Base-by-base conservation (phyloP, 2,888 invertebrate genomes). In the Chydorus sphaericus region DNA sequence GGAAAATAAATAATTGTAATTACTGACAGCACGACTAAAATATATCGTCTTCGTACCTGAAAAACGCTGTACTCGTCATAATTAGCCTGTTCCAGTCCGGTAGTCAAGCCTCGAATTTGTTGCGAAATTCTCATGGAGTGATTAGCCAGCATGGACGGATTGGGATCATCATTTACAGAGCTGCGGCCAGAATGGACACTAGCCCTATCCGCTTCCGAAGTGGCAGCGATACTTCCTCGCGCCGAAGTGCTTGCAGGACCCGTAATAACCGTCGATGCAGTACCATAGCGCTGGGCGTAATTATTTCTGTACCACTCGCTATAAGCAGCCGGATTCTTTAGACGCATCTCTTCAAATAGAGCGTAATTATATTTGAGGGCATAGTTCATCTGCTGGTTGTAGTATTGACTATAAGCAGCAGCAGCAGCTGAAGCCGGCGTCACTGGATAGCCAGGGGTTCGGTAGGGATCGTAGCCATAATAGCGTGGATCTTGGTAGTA, bases 151-250 rank as follows among this genome's bases (percentile, higher is more conserved):
- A 26, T 37, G 26, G 29, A 37, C 28, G 48, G 29, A 52, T 44
- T 23, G n/a, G n/a, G n/a, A 51, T 72, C 74, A 44, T 82, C 84
- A 68, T 83, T 82, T 62, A 83, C 79, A 59, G 86, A 86, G 71
- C 86, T 86, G 62, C 85, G 78, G 49, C 87, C 88, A 18, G 87
- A 87, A 73, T 86, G 86, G 55, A 85, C 83, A 63, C 84, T 84
- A 60, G 80, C 83, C 61, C 85, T 76, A 20, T 62, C 61, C 61
- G 83, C 85, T 63, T 83, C 83, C 10, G 73, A 71, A n/a, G n/a
- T n/a, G 57, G 70, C 69, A 58, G 66, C 68, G 5, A 60, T 62
- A 30, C 56, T 52, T 23, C 44, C 44, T 3, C 23, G 44, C 7
- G 44, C 44, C 30, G 48, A 50, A 52, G 57, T 36, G 23, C 60